phyloP scores from a whole-genome alignment of 2,113 vertebrate species.

The Trematomus loennbergii region DNA sequence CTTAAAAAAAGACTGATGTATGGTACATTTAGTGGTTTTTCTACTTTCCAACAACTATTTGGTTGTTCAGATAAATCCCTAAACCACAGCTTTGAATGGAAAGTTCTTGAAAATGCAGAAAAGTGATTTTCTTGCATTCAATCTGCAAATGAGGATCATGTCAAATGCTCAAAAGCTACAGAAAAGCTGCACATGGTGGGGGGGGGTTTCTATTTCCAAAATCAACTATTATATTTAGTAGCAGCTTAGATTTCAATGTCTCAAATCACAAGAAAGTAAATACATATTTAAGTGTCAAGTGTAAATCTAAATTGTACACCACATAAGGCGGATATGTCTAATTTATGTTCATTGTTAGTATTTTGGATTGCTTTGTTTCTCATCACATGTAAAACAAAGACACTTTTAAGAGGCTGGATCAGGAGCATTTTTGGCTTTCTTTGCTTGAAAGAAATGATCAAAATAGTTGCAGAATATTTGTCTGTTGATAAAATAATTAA shows the following conservation, averaged over 20 bases:
- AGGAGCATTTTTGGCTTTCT: neutral
- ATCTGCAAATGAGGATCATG: neutral
- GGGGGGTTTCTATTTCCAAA: neutral
- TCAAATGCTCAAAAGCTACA: neutral
- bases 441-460: neutral
- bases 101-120: neutral
- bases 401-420: too few relatives aligned
- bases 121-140: neutral
- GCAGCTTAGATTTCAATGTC: too few relatives aligned
- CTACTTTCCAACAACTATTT: neutral
- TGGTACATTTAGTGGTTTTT: neutral
- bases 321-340: neutral
- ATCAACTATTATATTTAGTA: neutral
- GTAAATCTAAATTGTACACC: neutral
- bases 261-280: neutral
- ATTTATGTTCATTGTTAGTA: neutral
- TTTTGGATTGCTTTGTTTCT: neutral
- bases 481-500: too few relatives aligned
- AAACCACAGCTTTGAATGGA: neutral
- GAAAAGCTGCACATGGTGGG: neutral
- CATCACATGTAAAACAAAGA: too few relatives aligned
- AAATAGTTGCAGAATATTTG: neutral
- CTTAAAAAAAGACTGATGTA: neutral
- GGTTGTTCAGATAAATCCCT: neutral
- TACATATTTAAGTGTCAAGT: neutral